phyloP scores from a whole-genome alignment of 2,888 invertebrate genomes.

The Volucella zonaria region DNA sequence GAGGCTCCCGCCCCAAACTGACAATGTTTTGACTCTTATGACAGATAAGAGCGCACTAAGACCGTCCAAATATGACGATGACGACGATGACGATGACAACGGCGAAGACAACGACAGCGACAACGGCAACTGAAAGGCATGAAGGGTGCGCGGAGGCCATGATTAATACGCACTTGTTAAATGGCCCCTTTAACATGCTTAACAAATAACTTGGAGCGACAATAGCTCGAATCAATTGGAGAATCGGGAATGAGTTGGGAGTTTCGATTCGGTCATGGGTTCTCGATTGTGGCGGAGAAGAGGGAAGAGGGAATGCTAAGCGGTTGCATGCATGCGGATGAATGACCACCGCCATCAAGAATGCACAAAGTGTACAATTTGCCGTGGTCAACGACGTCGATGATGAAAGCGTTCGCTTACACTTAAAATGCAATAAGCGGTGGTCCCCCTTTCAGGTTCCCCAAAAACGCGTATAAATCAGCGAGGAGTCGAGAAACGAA shows the following conservation, averaged over 20 bases:
- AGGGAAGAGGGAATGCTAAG: neutral
- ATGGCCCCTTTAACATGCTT: slow-evolving; percentile 64
- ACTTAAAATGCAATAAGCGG: slow-evolving; percentile 71
- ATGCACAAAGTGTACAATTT: slow-evolving; percentile 62
- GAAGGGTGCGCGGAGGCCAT: slow-evolving; percentile 14
- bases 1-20: slow-evolving; percentile 42
- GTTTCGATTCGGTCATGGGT: too few species aligned
- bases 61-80: neutral
- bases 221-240: slow-evolving; percentile 41
- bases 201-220: slow-evolving; percentile 58
- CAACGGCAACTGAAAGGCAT: neutral
- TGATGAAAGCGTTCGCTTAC: slow-evolving; percentile 41
- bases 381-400: slow-evolving; percentile 16
- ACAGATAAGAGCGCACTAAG: slow-evolving; percentile 62
- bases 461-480: neutral
- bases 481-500: neutral
- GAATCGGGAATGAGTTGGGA: neutral
- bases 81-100: too few species aligned
- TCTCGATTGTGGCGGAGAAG: neutral
- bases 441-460: slow-evolving; percentile 30
- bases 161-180: slow-evolving; percentile 72
- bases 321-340: slow-evolving; percentile 18
- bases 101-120: too few species aligned
- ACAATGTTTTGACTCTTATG: slow-evolving; percentile 70
- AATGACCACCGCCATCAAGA: slow-evolving; percentile 42